Base-by-base conservation (phyloP, 2,797 vertebrate genomes). In the Melanotaenia trifasciata region DNA sequence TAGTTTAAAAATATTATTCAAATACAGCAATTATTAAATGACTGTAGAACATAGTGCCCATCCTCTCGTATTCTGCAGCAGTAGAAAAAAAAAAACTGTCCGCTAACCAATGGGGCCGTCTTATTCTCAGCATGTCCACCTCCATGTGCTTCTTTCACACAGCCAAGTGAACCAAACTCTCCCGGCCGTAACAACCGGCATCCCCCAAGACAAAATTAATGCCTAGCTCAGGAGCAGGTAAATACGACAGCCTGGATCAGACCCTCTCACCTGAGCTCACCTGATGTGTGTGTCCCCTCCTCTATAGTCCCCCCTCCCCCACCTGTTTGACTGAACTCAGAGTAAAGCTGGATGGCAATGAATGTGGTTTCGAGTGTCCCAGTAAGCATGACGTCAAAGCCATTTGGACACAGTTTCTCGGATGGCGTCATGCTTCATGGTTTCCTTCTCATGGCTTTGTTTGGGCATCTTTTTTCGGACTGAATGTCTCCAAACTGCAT, bases 161-260 rank as follows among this genome's bases (percentile, higher is more conserved):
- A 95, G 95, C 92, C 92, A 95, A 86, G 80, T 94, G 89, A 94
- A 88, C 93, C 94, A 93, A 92, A 91, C 87, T 85, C 85, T 93
- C 57, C 89, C 90, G 38, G 90, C 91, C 53, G 90, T 94, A 88
- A 81, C 93, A 58, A 80, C 92, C 62, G 92, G 91, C 67, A 36
- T 75, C 71, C 93, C 91, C 84, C 93, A 94, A 88, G 94, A 95
- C 89, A 95, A 95, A 95, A 94, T 94, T 93, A 95, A 81, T 94
- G 94, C 94, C 91, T 95, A 94, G 93, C 84, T 91, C 83, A 91
- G 86, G 90, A 91, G 83, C 90, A 95, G 95, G 95, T 95, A 95
- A 95, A 92, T 92, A 91, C 85, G 80, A 32, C 79, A 80, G 76
- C 81, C 5, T 36, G 79, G 81, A 82, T 83, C 61, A 81, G 62